These are phyloP conservation scores for Caenorhabditis drosophilae DNA, from an alignment of 2,888 invertebrate species.

Conservation along the genomic window DNA sequence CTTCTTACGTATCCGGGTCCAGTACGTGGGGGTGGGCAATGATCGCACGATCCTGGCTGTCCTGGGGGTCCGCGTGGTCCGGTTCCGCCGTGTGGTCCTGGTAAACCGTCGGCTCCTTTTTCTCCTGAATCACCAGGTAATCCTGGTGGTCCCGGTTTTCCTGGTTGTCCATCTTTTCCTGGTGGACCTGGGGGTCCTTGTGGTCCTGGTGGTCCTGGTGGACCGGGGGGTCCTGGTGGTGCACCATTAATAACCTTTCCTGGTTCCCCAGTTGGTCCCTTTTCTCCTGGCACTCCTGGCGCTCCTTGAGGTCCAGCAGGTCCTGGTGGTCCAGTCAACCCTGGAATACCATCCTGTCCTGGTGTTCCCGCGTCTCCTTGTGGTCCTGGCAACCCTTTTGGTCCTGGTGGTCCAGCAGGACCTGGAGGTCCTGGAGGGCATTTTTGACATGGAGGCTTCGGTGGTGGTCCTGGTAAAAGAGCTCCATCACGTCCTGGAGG, in stretches of 20 bases:
- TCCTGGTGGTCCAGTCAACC: slow-evolving; percentile 67
- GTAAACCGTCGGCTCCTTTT: slow-evolving; percentile 71
- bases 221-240: slow-evolving; percentile 63
- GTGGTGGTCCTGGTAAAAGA: slow-evolving; percentile 68
- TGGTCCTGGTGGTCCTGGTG: slow-evolving; percentile 64
- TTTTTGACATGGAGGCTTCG: slow-evolving; percentile 69
- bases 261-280: slow-evolving; percentile 66
- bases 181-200: slow-evolving; percentile 63
- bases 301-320: slow-evolving; percentile 66
- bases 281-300: slow-evolving; percentile 66
- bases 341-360: slow-evolving; percentile 60
- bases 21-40: slow-evolving; percentile 66
- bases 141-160: slow-evolving; percentile 48
- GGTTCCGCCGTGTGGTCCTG: slow-evolving; percentile 62
- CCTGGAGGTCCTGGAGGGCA: slow-evolving; percentile 57
- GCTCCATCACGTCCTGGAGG: slow-evolving; percentile 61
- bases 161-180: slow-evolving; percentile 60
- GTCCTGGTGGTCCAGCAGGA: slow-evolving; percentile 54
- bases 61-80: slow-evolving; percentile 57
- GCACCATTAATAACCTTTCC: slow-evolving; percentile 64
- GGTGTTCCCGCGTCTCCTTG: slow-evolving; percentile 60
- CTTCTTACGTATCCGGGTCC: slow-evolving; percentile 56
- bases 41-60: slow-evolving; percentile 65
- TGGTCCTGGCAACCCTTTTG: slow-evolving; percentile 62
- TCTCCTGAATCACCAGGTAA: slow-evolving; percentile 65